Percentiles rank a stretch among this genome's conserved stretches.
These are phyloP conservation scores for Palaemon carinicauda DNA, from an alignment of 1,140 invertebrate genomes.

Conservation along the genomic window DNA sequence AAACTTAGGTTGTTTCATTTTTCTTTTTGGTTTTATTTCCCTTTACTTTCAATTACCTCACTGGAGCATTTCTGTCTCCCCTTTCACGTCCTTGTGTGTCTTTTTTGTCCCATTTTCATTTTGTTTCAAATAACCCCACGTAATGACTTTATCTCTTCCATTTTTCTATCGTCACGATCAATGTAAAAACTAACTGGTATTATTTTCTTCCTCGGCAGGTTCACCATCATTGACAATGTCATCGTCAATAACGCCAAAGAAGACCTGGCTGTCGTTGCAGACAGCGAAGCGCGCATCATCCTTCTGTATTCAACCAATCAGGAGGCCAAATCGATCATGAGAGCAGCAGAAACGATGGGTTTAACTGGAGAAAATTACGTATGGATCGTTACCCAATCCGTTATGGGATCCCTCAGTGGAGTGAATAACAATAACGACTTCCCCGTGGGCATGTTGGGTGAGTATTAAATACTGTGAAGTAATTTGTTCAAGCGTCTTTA, in stretches of 20 bases:
- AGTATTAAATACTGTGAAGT: slow-evolving; percentile 62
- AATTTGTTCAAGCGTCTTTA: too few relatives aligned
- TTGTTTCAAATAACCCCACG: not conserved
- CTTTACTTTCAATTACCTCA: too few relatives aligned
- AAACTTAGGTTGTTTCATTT: too few relatives aligned
- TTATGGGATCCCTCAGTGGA: slow-evolving; percentile 73
- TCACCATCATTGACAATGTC: slow-evolving; percentile 59
- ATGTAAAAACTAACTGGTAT: not conserved
- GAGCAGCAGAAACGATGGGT: slow-evolving; percentile 80
- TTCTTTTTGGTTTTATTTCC: too few relatives aligned
- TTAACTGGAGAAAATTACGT: slow-evolving; percentile 94
- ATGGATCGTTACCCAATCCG: slow-evolving; percentile 96
- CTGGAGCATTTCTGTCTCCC: too few relatives aligned
- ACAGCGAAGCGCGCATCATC: slow-evolving; percentile 92
- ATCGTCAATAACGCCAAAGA: slow-evolving; percentile 59
- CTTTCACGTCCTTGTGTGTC: too few relatives aligned
- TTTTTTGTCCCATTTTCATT: too few relatives aligned
- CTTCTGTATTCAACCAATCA: slow-evolving; percentile 83
- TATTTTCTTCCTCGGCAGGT: slow-evolving; percentile 29
- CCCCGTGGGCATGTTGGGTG: slow-evolving; percentile 92
- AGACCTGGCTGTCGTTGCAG: slow-evolving; percentile 80
- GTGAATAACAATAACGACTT: slow-evolving; percentile 79
- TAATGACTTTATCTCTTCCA: not conserved
- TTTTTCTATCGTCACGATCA: not conserved
- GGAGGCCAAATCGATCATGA: slow-evolving; percentile 80